phyloP scores from a whole-genome alignment of 2,113 vertebrate species.

The Chrysochloris asiatica region DNA sequence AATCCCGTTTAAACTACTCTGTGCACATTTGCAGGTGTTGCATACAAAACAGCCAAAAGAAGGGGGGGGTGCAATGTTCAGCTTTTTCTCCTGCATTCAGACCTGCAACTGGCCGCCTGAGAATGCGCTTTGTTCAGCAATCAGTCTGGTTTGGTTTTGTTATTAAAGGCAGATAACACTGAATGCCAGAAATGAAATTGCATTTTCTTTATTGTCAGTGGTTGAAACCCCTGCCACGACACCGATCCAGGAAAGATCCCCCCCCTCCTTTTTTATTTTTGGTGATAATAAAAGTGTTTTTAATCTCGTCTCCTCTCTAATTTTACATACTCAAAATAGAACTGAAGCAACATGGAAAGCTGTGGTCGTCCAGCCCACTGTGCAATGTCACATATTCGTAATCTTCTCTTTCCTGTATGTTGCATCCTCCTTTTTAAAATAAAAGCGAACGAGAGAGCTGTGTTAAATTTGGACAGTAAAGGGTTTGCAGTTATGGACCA shows the following conservation, averaged over 20 bases:
- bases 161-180: conserved; percentile 77
- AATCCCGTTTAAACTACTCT: conserved; percentile 16
- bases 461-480: conserved; percentile 67
- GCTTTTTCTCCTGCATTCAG: conserved; percentile 55
- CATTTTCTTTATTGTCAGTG: conserved; percentile 67
- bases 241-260: conserved; percentile 43
- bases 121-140: conserved; percentile 80
- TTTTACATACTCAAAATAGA: conserved; percentile 30
- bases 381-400: conserved; percentile 60
- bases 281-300: conserved; percentile 66
- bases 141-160: conserved; percentile 74
- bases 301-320: background rate
- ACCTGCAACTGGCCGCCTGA: conserved; percentile 36
- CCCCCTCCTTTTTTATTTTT: background rate
- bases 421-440: conserved; percentile 53
- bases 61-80: background rate
- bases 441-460: conserved; percentile 48
- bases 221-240: conserved; percentile 65
- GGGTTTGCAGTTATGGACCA: conserved; percentile 56
- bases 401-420: conserved; percentile 46
- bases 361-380: conserved; percentile 51
- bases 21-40: conserved; percentile 43
- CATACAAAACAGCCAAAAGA: conserved; percentile 15
- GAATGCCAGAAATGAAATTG: conserved; percentile 77
- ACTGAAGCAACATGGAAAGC: conserved; percentile 9